phyloP scores from a whole-genome alignment of 2,888 invertebrate genomes.

The Ochropacha duplaris region DNA sequence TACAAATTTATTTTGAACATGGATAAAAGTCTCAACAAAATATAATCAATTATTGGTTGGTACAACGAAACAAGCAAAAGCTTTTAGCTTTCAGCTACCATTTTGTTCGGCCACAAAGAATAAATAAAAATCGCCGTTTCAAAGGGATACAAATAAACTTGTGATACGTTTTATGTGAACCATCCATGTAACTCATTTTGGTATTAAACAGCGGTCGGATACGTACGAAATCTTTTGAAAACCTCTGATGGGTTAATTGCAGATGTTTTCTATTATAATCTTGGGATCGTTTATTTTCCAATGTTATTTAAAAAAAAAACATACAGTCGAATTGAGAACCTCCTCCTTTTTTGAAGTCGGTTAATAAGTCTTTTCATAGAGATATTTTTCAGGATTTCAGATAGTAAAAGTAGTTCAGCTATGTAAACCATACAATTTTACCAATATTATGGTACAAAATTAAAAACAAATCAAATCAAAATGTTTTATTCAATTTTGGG shows the following conservation, averaged over 20 bases:
- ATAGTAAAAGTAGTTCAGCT: too few relatives aligned
- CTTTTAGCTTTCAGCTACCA: conserved; percentile 17
- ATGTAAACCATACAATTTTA: too few relatives aligned
- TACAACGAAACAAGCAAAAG: conserved; percentile 18
- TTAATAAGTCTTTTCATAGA: too few relatives aligned
- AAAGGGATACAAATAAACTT: neutral
- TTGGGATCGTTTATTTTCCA: too few relatives aligned
- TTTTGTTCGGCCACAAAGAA: neutral
- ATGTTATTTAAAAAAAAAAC: too few relatives aligned
- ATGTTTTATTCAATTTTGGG: too few relatives aligned
- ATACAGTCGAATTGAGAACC: too few relatives aligned
- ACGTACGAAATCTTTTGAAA: neutral
- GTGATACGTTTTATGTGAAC: neutral
- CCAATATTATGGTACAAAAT: too few relatives aligned
- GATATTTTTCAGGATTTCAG: too few relatives aligned
- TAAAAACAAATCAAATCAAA: too few relatives aligned
- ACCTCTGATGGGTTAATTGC: neutral
- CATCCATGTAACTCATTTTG: neutral
- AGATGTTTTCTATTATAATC: too few relatives aligned
- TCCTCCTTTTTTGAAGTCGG: too few relatives aligned
- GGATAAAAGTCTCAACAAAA: conserved; percentile 11
- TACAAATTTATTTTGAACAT: conserved; percentile 19
- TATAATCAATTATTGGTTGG: neutral
- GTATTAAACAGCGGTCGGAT: neutral
- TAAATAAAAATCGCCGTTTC: neutral